A percentile compares a stretch with the other conserved stretches of the same genome.
These are phyloP conservation scores for Mythimna ferrago DNA, from an alignment of 2,888 invertebrate species.

Conservation along the genomic window DNA sequence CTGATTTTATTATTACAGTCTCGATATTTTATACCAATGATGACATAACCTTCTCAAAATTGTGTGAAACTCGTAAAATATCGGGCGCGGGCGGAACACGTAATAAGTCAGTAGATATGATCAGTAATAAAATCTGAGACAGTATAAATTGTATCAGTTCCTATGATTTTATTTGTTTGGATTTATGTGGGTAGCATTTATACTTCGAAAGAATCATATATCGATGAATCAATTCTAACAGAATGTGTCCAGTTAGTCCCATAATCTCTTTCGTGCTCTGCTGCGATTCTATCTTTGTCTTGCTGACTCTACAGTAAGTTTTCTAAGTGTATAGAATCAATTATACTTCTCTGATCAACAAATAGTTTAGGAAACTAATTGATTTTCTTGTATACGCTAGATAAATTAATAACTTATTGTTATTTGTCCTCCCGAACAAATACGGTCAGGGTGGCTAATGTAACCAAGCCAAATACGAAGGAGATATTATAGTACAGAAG, in stretches of 20 bases:
- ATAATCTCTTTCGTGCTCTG: too few species aligned
- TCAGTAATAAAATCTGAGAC: slow-evolving; percentile 65
- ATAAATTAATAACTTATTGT: too few species aligned
- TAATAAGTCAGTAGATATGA: slow-evolving; percentile 62
- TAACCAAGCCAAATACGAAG: too few species aligned
- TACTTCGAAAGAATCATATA: slow-evolving; percentile 1
- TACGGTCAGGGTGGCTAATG: too few species aligned
- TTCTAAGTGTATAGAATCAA: background rate
- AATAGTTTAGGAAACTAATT: background rate
- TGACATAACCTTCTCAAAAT: slow-evolving; percentile 52
- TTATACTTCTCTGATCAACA: background rate
- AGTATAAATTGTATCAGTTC: slow-evolving; percentile 50
- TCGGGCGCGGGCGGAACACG: slow-evolving; percentile 48
- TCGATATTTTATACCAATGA: slow-evolving; percentile 45
- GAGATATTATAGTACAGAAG: too few species aligned
- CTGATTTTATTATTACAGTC: slow-evolving; percentile 49
- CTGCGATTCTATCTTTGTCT: too few species aligned
- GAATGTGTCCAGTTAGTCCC: too few species aligned
- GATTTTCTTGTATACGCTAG: too few species aligned
- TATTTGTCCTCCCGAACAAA: too few species aligned
- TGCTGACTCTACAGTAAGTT: background rate
- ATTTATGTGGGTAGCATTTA: slow-evolving; percentile 32
- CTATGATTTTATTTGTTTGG: slow-evolving; percentile 53
- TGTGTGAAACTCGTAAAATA: slow-evolving; percentile 62
- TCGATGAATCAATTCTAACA: background rate